phyloP scores from a whole-genome alignment of 2,113 vertebrate species.

The Daboia siamensis region DNA sequence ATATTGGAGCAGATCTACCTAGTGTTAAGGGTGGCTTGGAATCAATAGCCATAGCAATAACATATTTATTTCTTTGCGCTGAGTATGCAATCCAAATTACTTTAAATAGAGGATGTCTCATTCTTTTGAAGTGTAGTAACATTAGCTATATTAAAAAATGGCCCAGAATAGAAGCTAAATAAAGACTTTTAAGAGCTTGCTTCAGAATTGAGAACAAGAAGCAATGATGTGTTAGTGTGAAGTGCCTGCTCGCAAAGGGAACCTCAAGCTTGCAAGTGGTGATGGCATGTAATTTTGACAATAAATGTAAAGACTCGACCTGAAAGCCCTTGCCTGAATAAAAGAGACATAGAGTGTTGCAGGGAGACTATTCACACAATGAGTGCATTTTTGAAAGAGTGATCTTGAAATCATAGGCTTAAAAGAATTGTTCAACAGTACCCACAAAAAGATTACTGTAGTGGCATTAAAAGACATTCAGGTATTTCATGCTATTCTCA shows the following conservation, averaged over 20 bases:
- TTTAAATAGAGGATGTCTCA: not conserved
- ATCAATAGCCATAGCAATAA: not conserved
- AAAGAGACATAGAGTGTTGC: not conserved
- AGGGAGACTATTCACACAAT: not conserved
- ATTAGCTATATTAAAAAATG: not conserved
- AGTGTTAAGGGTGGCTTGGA: not conserved
- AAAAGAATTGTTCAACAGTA: not conserved
- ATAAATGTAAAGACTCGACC: not conserved
- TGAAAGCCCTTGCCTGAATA: not conserved
- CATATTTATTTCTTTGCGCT: not conserved
- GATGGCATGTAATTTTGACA: not conserved
- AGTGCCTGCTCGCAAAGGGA: not conserved
- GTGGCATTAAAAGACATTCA: not conserved
- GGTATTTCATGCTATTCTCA: not conserved
- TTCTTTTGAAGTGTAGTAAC: not conserved
- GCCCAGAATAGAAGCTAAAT: not conserved
- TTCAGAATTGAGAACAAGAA: not conserved
- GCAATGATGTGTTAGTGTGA: not conserved
- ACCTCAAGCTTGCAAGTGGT: not conserved
- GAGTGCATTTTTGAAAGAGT: not conserved
- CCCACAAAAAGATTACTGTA: not conserved
- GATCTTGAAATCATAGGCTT: not conserved
- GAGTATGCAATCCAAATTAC: not conserved
- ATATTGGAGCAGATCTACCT: not conserved
- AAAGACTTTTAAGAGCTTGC: not conserved